These are phyloP conservation scores for Aplidium turbinatum DNA, from an alignment of 23 tunicate genomes.

Conservation along the genomic window DNA sequence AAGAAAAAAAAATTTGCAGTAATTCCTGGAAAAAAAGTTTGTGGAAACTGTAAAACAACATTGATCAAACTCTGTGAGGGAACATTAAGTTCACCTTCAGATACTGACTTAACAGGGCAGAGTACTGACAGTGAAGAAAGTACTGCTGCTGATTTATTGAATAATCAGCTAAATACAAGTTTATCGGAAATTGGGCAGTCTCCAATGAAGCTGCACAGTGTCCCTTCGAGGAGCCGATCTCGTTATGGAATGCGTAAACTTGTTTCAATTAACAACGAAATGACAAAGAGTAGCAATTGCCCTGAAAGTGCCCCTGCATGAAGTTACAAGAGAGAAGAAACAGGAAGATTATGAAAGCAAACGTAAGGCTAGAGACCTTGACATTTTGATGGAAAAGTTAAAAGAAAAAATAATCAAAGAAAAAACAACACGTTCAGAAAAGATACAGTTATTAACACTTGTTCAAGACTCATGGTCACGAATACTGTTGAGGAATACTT, in stretches of 20 bases:
- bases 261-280: not conserved
- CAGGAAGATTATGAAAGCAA: slow-evolving; percentile 10
- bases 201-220: slow-evolving; percentile 19
- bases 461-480: slow-evolving; percentile 10
- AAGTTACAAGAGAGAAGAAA: not conserved
- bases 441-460: slow-evolving; percentile 8
- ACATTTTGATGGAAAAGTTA: too few relatives aligned
- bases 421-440: too few relatives aligned
- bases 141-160: slow-evolving; percentile 2
- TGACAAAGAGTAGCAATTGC: slow-evolving; percentile 25
- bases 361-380: slow-evolving; percentile 11
- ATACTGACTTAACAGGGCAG: not conserved
- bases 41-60: slow-evolving; percentile 13
- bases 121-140: slow-evolving; percentile 7
- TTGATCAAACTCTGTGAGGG: slow-evolving; percentile 12
- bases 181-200: slow-evolving; percentile 7
- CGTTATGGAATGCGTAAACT: slow-evolving; percentile 14
- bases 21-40: too few relatives aligned
- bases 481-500: not conserved
- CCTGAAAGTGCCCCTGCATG: slow-evolving; percentile 6
- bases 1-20: too few relatives aligned
- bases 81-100: not conserved
- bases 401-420: not conserved
- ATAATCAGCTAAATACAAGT: slow-evolving; percentile 9
- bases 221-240: not conserved